Base-by-base conservation (phyloP, 2,888 invertebrate species). In the Brachypalpus laphriformis region DNA sequence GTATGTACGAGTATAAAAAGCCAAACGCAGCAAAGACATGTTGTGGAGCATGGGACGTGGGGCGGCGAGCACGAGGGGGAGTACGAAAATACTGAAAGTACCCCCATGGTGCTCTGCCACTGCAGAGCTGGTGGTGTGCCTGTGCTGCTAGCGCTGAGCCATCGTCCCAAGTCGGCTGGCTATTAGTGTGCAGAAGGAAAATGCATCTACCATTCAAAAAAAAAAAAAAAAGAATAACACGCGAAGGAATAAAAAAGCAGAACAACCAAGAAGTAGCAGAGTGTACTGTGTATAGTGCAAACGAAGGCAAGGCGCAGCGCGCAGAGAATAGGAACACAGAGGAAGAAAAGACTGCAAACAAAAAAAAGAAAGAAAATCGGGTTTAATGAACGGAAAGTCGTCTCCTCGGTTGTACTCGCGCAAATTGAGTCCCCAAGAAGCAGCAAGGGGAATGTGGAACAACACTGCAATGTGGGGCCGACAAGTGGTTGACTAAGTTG, bases 381-480 rank as follows among this genome's bases (percentile, higher is more conserved):
- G 85, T 85, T 85, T 85, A 85, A 85, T 85, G 85, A 85, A 85
- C 85, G 85, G 85, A 81, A 85, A 85, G 85, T 65, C 85, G 85
- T 85, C 81, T 81, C 75, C 71, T 85, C 70, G 59, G 68, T 66
- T 70, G 61, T 71, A 70, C 59, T 74, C 74, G 57, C 85, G 65
- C 81, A 83, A 83, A 83, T 74, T 80, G 80, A 83, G 74, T 83
- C 83, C 74, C 83, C 80, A 76, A 76, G 85, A 66, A 71, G 22
- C 51, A 76, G 71, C 59, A 59, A 49, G 81, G 85, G 75, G 81
- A 75, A 76, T 75, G 71, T 78, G 66, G 51, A 54, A 77, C 65
- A 68, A 63, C 66, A 63, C 57, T 47, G 59, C 71, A 65, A 40
- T 76, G 66, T 85, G 81, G 81, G 85, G 81, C 81, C 85, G 40